Conservation (phyloP, 2,888 invertebrate species). For the Sabatieria punctata region DNA sequence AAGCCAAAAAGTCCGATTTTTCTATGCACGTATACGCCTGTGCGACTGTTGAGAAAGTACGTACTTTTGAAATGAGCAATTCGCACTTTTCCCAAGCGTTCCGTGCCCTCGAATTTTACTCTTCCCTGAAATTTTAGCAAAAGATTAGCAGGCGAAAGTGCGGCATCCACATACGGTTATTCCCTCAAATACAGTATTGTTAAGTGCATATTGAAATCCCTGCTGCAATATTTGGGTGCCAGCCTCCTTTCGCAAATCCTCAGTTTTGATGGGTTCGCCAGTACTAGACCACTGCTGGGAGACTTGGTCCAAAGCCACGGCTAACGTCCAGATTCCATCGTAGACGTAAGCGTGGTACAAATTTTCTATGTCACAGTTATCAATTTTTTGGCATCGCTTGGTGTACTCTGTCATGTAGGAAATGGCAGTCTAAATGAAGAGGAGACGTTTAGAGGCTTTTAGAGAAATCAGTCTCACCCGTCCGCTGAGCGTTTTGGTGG, state of each 20-base stretch:
- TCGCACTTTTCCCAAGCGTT: slow-evolving; percentile 78
- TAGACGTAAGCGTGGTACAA: slow-evolving; percentile 94
- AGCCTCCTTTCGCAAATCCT: not conserved
- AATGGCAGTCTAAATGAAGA: too few relatives aligned
- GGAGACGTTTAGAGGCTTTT: too few relatives aligned
- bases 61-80: slow-evolving; percentile 75
- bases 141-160: too few relatives aligned
- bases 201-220: not conserved
- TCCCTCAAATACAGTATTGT: not conserved
- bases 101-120: slow-evolving; percentile 81
- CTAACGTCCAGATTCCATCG: slow-evolving; percentile 95
- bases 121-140: slow-evolving; percentile 46
- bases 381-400: too few relatives aligned
- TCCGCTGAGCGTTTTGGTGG: too few relatives aligned
- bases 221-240: not conserved
- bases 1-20: too few relatives aligned
- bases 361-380: slow-evolving; percentile 51
- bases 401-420: too few relatives aligned
- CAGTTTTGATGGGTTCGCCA: too few relatives aligned
- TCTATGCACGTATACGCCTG: too few relatives aligned
- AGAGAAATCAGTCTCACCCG: too few relatives aligned
- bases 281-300: slow-evolving; percentile 57
- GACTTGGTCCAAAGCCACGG: slow-evolving; percentile 76
- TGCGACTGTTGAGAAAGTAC: too few relatives aligned
- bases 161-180: too few relatives aligned